phyloP scores from a whole-genome alignment of 53 echinoderm and acorn worm genomes.

The Arbacia lixula region DNA sequence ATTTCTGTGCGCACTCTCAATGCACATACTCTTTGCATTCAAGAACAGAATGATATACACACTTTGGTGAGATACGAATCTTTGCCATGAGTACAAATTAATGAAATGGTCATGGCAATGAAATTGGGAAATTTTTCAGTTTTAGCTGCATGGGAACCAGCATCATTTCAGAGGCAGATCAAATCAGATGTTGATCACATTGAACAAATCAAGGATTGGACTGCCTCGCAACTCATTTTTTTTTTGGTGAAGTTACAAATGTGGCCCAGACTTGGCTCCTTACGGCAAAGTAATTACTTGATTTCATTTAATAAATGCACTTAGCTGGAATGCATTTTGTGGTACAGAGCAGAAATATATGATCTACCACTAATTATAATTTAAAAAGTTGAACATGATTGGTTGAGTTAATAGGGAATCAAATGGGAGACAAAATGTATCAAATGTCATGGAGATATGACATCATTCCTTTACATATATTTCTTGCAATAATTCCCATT shows the following conservation, averaged over 20 bases:
- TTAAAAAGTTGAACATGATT: no score
- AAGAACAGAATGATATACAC: background rate
- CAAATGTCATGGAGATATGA: no score
- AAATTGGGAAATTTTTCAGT: background rate
- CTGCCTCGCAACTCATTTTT: background rate
- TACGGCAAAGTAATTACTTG: no score
- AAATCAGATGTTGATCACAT: slow-evolving; percentile 24
- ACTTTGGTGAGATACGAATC: slow-evolving; percentile 24
- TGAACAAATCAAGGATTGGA: background rate
- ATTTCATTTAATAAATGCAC: no score
- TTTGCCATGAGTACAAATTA: slow-evolving; percentile 9
- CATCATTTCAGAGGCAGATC: background rate
- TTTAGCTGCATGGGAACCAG: background rate
- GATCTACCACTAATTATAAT: no score
- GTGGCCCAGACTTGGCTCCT: no score
- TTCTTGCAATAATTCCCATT: no score
- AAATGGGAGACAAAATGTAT: no score
- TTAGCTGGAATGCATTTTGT: background rate
- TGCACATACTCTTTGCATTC: background rate
- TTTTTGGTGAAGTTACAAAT: background rate
- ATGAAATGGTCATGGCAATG: background rate
- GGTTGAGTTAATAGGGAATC: no score
- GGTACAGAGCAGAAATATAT: no score
- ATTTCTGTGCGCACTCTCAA: background rate
- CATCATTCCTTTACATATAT: no score